Evolutionary conservation across 2,797 vertebrate species (phyloP), one percentile per base, ranked within the genome.

Genomic region (Esox masquinongy): DNA sequence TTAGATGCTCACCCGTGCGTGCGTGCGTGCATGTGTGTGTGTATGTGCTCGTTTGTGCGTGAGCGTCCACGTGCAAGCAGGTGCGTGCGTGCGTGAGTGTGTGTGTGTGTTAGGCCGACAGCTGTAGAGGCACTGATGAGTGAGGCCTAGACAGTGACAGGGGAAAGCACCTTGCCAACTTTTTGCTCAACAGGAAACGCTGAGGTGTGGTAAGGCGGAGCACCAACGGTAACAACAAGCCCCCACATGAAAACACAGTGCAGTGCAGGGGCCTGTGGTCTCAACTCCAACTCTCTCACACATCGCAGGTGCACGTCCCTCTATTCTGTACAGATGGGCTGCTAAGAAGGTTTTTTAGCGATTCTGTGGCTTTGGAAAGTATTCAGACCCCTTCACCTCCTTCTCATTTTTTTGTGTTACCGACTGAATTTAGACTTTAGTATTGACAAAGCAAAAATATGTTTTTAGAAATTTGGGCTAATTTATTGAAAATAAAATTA

Each of bases 111-210:
- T n/a, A 80, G 80, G 77, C 69, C 84, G 68, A 75, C 82, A 83
- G 75, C 80, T 83, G 84, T 74, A 68, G 22, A 80, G 79, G 79
- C 75, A 29, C 24, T 31, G 70, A 12, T 31, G 29, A 59, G 36
- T 49, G 68, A 50, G 43, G 29, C 26, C 70, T 17, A 68, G 34
- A 16, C 36, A 51, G 49, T 15, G 43, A 72, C 53, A 63, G 1
- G 63, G 74, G 74, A 72, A 82, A 84, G 74, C 79, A 81, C 64
- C 74, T 64, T 82, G 22, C 74, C 68, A 69, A 51, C 34, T 83
- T 53, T 74, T 72, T 77, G 39, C 39, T 31, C n/a, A 68, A 79
- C 83, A 85, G 86, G 87, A 90, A 86, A 79, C 72, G 64, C 71
- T 82, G 74, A 59, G 67, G 67, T 78, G 75, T 56, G 72, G 59